Conservation (phyloP, 2,888 invertebrate species). For the Cotesia congregata region DNA sequence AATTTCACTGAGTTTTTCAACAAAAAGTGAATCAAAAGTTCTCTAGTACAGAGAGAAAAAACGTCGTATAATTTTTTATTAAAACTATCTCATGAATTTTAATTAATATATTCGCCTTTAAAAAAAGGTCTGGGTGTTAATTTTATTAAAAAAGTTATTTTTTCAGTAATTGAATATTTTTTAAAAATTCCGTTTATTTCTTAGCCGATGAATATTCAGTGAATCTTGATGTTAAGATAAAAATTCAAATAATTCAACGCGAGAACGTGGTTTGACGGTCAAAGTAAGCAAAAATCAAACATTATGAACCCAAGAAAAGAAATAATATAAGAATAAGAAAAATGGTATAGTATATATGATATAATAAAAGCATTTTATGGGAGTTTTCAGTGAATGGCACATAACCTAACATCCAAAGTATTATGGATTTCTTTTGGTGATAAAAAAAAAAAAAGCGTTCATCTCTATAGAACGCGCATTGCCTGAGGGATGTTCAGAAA, state of each 20-base stretch:
- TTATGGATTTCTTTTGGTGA: not conserved
- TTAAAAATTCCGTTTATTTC: not conserved
- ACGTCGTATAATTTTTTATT: slow-evolving; percentile 9
- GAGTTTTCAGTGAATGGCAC: slow-evolving; percentile 16
- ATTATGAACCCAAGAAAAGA: not conserved
- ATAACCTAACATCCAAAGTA: slow-evolving; percentile 21
- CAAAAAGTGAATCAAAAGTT: not conserved
- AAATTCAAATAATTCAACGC: slow-evolving; percentile 20
- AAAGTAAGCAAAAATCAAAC: slow-evolving; percentile 25
- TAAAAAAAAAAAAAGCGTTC: not conserved
- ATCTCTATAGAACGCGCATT: slow-evolving; percentile 11
- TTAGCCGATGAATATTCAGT: slow-evolving; percentile 16
- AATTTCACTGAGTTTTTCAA: not conserved
- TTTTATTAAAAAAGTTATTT: not conserved
- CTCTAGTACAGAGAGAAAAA: not conserved
- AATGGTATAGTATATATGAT: too few species aligned
- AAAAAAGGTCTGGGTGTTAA: not conserved
- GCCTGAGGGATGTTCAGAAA: slow-evolving; percentile 25
- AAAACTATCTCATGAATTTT: not conserved
- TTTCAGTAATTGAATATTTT: not conserved
- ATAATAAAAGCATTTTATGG: slow-evolving; percentile 7
- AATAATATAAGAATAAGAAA: not conserved
- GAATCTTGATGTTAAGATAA: not conserved
- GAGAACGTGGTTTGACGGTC: not conserved
- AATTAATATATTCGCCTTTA: not conserved